Conservation (phyloP, 2,113 vertebrate species). For the Redunca redunca region DNA sequence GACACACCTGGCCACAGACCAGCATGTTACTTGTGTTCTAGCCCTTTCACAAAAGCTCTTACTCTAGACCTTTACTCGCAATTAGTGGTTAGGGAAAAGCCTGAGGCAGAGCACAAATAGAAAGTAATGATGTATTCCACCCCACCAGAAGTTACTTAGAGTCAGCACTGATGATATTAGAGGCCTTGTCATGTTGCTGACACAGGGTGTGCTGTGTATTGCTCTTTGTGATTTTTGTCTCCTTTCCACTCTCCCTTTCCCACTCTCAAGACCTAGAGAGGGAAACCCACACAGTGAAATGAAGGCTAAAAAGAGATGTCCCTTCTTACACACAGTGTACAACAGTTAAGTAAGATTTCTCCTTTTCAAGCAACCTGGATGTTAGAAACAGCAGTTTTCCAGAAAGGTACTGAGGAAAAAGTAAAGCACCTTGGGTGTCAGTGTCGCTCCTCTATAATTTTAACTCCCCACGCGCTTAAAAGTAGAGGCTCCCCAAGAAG, state of each 20-base stretch:
- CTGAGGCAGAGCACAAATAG: conserved; percentile 25
- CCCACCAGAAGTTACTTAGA: not conserved
- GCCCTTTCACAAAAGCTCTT: conserved; percentile 43
- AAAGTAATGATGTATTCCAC: not conserved
- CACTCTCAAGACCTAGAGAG: not conserved
- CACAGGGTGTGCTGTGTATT: not conserved
- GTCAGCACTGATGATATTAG: not conserved
- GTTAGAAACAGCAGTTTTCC: not conserved
- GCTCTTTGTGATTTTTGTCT: not conserved
- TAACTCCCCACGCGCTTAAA: not conserved
- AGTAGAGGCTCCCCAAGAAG: not conserved
- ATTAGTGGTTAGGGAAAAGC: conserved; percentile 10
- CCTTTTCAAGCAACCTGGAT: not conserved
- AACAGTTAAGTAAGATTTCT: not conserved
- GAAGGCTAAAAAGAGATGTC: not conserved
- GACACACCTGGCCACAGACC: conserved; percentile 53
- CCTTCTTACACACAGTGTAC: not conserved
- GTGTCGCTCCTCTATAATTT: not conserved
- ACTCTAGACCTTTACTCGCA: conserved; percentile 48
- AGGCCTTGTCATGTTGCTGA: conserved; percentile 16
- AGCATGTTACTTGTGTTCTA: conserved; percentile 29
- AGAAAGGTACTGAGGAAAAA: not conserved
- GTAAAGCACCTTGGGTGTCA: not conserved
- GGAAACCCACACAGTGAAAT: not conserved
- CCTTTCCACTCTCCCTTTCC: not conserved